Evolutionary conservation across 2,113 vertebrate genomes (phyloP).

Genomic region (Tyrannus savana): DNA sequence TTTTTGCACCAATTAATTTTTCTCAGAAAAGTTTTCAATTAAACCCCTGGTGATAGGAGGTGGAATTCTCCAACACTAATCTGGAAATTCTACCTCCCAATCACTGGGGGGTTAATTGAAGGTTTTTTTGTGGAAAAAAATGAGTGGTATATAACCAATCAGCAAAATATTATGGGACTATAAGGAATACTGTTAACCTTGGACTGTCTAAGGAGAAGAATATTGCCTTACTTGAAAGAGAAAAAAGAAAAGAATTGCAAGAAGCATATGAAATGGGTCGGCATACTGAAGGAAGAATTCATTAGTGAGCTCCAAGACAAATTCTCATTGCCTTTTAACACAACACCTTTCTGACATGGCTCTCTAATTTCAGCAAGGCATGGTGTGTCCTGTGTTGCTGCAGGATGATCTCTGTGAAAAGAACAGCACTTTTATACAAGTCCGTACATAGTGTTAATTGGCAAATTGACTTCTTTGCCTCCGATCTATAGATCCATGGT

Average conservation of each 20-base stretch:
- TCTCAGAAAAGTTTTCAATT: slow-evolving; percentile 53
- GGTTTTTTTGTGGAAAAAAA: neutral
- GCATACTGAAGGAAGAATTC: neutral
- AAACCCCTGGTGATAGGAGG: slow-evolving; percentile 40
- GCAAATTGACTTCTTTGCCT: neutral
- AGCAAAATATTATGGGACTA: slow-evolving; percentile 26
- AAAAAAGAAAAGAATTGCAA: neutral
- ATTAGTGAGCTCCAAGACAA: neutral
- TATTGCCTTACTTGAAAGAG: neutral
- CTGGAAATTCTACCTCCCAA: slow-evolving; percentile 25
- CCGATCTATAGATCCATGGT: neutral
- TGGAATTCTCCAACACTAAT: slow-evolving; percentile 36
- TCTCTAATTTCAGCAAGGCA: neutral
- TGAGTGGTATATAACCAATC: slow-evolving; percentile 40
- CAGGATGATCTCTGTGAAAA: neutral
- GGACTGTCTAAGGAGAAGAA: neutral
- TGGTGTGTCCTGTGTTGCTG: neutral
- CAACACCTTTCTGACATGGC: neutral
- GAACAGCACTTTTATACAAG: fast-evolving
- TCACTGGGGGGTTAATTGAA: slow-evolving; percentile 52
- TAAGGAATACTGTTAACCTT: slow-evolving; percentile 29
- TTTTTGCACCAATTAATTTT: slow-evolving; percentile 54
- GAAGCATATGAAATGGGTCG: neutral
- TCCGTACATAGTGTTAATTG: neutral
- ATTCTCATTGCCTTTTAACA: neutral